A percentile compares a stretch with the other conserved stretches of the same genome.
phyloP scores from a whole-genome alignment of 2,797 vertebrate genomes.

The Gymnodraco acuticeps region DNA sequence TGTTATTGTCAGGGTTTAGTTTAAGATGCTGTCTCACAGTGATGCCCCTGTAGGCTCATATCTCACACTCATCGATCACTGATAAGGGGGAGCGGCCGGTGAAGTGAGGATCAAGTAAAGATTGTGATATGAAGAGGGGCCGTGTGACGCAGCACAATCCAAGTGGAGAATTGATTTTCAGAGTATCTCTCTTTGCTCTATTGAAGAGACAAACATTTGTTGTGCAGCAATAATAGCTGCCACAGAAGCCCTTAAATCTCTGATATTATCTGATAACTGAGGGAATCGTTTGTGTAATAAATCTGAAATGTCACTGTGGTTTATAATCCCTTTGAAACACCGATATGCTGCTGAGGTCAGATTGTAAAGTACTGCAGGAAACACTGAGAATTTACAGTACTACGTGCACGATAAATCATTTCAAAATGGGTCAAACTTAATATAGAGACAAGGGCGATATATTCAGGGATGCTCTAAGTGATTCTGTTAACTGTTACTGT shows the following conservation, averaged over 20 bases:
- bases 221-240: slow-evolving; percentile 32
- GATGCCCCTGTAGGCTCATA: slow-evolving; percentile 24
- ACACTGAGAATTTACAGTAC: neutral
- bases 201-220: slow-evolving; percentile 50
- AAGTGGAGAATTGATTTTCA: slow-evolving; percentile 54
- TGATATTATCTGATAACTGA: slow-evolving; percentile 10
- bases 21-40: slow-evolving; percentile 35
- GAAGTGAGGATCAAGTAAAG: slow-evolving; percentile 55
- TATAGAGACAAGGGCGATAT: neutral
- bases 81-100: slow-evolving; percentile 33
- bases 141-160: slow-evolving; percentile 1
- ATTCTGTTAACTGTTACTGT: neutral
- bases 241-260: slow-evolving; percentile 46
- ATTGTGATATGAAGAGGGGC: slow-evolving; percentile 38
- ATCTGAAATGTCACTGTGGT: slow-evolving; percentile 34
- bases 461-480: neutral
- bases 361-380: slow-evolving; percentile 12
- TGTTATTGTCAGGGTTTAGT: slow-evolving; percentile 32
- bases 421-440: neutral
- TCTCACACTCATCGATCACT: slow-evolving; percentile 31
- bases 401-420: slow-evolving; percentile 5
- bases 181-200: slow-evolving; percentile 29
- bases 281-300: slow-evolving; percentile 32
- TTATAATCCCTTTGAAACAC: slow-evolving; percentile 42
- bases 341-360: neutral